Base-by-base conservation (phyloP, 2,797 vertebrate species). In the Miichthys miiuy region DNA sequence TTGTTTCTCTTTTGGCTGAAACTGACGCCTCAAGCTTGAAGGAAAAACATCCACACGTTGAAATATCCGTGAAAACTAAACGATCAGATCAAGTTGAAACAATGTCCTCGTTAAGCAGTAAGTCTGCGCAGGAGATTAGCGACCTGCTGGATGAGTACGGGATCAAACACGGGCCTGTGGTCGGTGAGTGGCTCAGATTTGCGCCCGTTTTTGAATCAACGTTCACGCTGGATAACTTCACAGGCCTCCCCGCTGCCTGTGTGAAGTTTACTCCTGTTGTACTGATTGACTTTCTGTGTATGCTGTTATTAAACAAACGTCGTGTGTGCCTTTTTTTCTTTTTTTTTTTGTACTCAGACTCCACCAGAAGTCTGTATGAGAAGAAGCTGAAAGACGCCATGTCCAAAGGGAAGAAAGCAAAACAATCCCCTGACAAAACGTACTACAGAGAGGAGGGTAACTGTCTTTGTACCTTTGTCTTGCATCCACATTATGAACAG, bases 121-220 rank as follows among this genome's bases (percentile, higher is more conserved):
- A 87, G 65, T 89, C 92, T 2, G 73, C 78, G 46, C 68, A 93
- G 58, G 92, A 95, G 57, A 90, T 96, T 12, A 56, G 86, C 44
- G 75, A 77, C 0, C 75, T 96, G 71, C 84, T 96, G 34, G 93
- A 96, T 20, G 91, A 94, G 3, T 95, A 93, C 23, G 94, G 92
- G n/a, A 95, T 96, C 14, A 95, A 94, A 48, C 95, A 96, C 42
- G 95, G 95, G 10, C 95, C 95, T 6, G 89, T 96, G 57, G 94
- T 96, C 54, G 95, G 95, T 95, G 83, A 94, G 94, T 87, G 21
- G 14, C 21, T 27, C 48, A 5, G 25, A 16, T 73, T 25, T 65
- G 64, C 27, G 56, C 51, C 68, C n/a, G 34, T 46, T 75, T 77
- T 79, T 79, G 14, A 89, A 68, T 62, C 48, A 44, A 14, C 20